Evolutionary conservation across 2,113 vertebrate genomes (phyloP).

Genomic region (Pavo muticus): DNA sequence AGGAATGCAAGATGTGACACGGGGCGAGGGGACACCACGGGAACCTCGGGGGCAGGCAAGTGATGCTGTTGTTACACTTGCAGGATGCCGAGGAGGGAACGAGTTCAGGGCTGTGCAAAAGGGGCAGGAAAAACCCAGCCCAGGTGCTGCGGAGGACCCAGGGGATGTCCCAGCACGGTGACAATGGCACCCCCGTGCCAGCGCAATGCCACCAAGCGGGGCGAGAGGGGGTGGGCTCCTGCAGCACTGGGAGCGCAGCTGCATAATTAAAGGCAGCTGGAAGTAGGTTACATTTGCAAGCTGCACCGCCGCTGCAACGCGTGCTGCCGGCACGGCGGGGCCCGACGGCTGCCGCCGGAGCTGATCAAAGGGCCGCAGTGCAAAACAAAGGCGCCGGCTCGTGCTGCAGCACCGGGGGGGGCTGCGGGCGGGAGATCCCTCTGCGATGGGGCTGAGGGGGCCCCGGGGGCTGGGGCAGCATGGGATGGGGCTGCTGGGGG

Average conservation of each 20-base stretch:
- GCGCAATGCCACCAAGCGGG: fast-evolving
- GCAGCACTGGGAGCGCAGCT: neutral
- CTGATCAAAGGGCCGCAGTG: neutral
- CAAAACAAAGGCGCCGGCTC: neutral
- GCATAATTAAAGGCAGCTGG: conserved; percentile 55
- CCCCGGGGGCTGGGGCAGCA: neutral
- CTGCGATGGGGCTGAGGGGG: fast-evolving
- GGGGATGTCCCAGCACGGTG: neutral
- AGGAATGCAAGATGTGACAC: no score
- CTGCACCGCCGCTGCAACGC: neutral
- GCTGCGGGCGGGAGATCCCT: neutral
- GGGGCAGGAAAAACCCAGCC: neutral
- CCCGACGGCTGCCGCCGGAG: neutral
- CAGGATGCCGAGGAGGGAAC: neutral
- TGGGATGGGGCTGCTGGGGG: neutral
- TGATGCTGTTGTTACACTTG: neutral
- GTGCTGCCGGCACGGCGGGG: neutral
- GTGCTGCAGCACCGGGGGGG: neutral
- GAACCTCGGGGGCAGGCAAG: neutral
- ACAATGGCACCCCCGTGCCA: neutral
- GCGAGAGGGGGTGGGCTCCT: neutral
- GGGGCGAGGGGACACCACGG: fast-evolving
- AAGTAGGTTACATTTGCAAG: conserved; percentile 59
- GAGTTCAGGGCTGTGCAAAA: neutral
- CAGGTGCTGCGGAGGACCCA: neutral